Evolutionary conservation across 2,113 vertebrate genomes (phyloP), one percentile per base, ranked within the genome.

Genomic region (Bettongia penicillata): DNA sequence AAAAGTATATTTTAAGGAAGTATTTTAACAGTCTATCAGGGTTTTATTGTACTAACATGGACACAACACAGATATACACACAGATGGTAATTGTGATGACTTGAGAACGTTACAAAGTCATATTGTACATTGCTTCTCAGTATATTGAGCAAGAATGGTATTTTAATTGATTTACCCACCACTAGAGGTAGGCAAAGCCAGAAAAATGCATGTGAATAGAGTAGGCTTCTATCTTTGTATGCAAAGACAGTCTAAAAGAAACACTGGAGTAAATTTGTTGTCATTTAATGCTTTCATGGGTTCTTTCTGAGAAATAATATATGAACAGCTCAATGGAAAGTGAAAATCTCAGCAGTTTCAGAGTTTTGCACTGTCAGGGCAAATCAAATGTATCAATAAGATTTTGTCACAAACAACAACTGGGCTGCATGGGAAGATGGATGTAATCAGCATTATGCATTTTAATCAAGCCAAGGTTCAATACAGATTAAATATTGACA

Each of bases 401-500:
- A 37, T 94, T 97, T 98, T 98, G 90, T 97, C 90, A 94, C 91
- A 94, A 95, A 22, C 5, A 96, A 51, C 57, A 97, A 48, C 50
- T 48, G 94, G 53, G n/a, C 37, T 98, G 93, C 94, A 94, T 53
- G 68, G 47, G 77, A 98, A 98, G 96, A 97, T 48, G 90, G 91
- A 95, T 98, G 51, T 0, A 19, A 97, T 97, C 95, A 97, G 91
- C 93, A 97, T 92, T 96, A 97, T 47, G 52, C 93, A 97, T 93
- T 97, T 24, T 51, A 98, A 97, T 96, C 51, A 94, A 97, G 89
- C 24, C 89, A 95, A 84, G 11, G 93, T 95, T 96, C 96, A 96
- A 98, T 97, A 94, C 49, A 96, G 95, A 98, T 97, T 98, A 98
- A 98, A 98, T 98, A 98, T 95, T 97, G 98, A 98, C 94, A 97